Base-by-base conservation (phyloP, 2,888 invertebrate genomes). In the Sepiola atlantica region DNA sequence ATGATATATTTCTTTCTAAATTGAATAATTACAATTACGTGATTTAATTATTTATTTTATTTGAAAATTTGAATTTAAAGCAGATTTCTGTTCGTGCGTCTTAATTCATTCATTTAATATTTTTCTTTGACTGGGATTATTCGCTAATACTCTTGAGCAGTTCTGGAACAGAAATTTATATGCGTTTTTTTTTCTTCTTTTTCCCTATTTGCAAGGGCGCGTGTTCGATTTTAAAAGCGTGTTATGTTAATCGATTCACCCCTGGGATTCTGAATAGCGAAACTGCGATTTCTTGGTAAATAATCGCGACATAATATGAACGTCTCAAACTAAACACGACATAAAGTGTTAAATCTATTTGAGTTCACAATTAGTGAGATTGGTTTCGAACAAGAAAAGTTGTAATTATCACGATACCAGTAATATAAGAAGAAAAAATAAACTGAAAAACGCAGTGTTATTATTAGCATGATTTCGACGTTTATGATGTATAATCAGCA, bases 351-450 rank as follows among this genome's bases (percentile, higher is more conserved):
- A n/a, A 77, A 77, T 77, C n/a, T n/a, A 77, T 16, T n/a, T 77
- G 77, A 77, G n/a, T 18, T n/a, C 16, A 16, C 77, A 77, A 77
- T n/a, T n/a, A 77, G 14, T 77, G 16, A 77, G 14, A 77, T 77
- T 77, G 14, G n/a, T 77, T 77, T n/a, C 77, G 32, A 77, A 77
- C 32, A 77, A n/a, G n/a, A 21, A 77, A 77, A 77, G 14, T n/a
- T n/a, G 77, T 77, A n/a, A 77, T 77, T 77, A 77, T n/a, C 77
- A 77, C 77, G 77, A n/a, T n/a, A 77, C n/a, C n/a, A 77, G n/a
- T 77, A 32, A 21, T 16, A n/a, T n/a, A 12, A n/a, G n/a, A 77
- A 32, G 77, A n/a, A 77, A n/a, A 16, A n/a, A 77, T 16, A 18
- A 77, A n/a, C n/a, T n/a, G n/a, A 14, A 32, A 12, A 16, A 77